A percentile compares a stretch with the other conserved stretches of the same genome.
phyloP scores from a whole-genome alignment of 2,797 vertebrate species.

The Artibeus lituratus region DNA sequence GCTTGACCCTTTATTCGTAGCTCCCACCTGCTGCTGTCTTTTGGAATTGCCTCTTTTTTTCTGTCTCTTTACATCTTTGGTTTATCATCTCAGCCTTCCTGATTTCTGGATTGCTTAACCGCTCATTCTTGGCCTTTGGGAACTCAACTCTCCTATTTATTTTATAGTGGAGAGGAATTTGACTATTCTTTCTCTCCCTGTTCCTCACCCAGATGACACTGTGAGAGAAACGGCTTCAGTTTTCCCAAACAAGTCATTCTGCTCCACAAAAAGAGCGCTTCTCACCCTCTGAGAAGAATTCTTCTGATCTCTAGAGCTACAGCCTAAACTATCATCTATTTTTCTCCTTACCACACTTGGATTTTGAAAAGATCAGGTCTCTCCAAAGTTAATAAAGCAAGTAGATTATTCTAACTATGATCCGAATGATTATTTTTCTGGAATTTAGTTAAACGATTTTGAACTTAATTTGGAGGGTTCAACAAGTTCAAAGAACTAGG shows the following conservation, averaged over 20 bases:
- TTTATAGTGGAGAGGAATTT: not conserved
- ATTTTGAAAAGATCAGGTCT: slow-evolving; percentile 14
- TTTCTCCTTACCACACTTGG: not conserved
- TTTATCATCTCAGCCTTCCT: not conserved
- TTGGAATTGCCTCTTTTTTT: not conserved
- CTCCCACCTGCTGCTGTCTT: not conserved
- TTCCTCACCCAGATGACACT: not conserved
- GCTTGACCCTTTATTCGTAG: not conserved
- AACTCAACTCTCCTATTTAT: not conserved
- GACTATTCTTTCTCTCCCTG: not conserved
- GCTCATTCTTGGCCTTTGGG: not conserved
- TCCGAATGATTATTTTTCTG: not conserved
- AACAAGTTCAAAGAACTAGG: not conserved
- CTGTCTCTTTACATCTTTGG: not conserved
- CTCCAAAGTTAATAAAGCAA: slow-evolving; percentile 38
- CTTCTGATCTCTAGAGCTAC: not conserved
- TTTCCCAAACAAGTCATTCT: not conserved
- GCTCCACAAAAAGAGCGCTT: not conserved
- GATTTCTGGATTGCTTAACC: not conserved
- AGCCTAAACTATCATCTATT: not conserved
- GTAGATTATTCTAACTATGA: slow-evolving; percentile 10
- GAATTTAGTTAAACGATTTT: slow-evolving; percentile 31
- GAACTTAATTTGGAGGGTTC: not conserved
- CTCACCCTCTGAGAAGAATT: not conserved
- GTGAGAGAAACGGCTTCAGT: not conserved